Percentiles rank a stretch among this genome's conserved stretches.
phyloP scores from a whole-genome alignment of 2,797 vertebrate genomes.

The Oreochromis mossambicus region DNA sequence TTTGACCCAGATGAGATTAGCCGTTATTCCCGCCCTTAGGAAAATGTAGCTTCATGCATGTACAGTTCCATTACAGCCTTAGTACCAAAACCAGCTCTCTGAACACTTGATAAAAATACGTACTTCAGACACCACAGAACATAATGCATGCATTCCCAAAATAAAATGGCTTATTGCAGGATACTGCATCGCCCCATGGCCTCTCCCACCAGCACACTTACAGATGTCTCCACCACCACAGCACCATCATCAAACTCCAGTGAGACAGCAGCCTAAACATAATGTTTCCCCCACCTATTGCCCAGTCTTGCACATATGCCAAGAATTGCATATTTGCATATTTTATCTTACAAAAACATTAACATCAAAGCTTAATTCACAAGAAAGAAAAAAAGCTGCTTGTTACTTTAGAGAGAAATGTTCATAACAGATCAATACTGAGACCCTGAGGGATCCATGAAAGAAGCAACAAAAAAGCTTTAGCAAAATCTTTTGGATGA shows the following conservation, averaged over 20 bases:
- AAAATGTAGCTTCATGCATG: neutral
- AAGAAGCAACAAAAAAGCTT: neutral
- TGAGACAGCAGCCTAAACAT: neutral
- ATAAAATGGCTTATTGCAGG: rapidly evolving
- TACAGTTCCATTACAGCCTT: neutral
- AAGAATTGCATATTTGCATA: neutral
- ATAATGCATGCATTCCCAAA: neutral
- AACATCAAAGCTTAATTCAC: neutral
- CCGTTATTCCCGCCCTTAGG: neutral
- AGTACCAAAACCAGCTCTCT: neutral
- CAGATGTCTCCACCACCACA: neutral
- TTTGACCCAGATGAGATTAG: neutral
- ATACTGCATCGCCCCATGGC: neutral
- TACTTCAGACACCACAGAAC: neutral
- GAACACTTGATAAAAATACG: neutral
- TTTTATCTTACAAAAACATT: neutral
- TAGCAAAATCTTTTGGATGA: neutral
- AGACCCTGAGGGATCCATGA: neutral
- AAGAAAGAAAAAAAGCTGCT: neutral
- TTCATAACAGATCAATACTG: neutral
- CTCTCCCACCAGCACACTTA: neutral
- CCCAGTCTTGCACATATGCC: neutral
- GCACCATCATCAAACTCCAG: neutral
- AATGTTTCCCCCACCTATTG: neutral
- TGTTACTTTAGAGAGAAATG: neutral